These are phyloP conservation scores for Asobara japonica DNA, from an alignment of 1,140 invertebrate genomes.

Conservation along the genomic window DNA sequence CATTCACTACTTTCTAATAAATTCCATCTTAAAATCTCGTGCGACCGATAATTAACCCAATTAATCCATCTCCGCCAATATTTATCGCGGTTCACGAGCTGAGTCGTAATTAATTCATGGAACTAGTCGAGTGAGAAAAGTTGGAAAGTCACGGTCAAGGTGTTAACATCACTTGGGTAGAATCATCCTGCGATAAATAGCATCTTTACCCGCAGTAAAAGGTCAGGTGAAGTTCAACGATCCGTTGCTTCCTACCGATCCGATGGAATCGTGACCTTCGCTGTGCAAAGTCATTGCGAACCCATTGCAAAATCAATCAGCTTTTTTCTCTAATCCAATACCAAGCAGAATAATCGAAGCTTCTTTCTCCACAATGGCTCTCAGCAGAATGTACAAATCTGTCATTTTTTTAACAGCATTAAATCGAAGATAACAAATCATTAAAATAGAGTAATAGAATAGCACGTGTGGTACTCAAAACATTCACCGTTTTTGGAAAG, in stretches of 20 bases:
- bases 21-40: background rate
- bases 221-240: constrained; percentile 12
- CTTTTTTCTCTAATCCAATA: too few species aligned
- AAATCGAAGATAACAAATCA: too few species aligned
- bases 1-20: background rate
- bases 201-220: background rate
- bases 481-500: too few species aligned
- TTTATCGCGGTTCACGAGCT: background rate
- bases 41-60: background rate
- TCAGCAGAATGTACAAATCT: too few species aligned
- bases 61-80: too few species aligned
- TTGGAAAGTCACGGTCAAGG: constrained; percentile 22
- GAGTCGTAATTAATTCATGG: background rate
- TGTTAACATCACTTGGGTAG: background rate
- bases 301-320: too few species aligned
- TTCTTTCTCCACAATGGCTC: background rate
- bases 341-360: background rate
- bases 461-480: too few species aligned
- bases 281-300: background rate
- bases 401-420: too few species aligned
- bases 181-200: background rate
- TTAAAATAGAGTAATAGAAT: too few species aligned
- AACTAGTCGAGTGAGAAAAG: background rate
- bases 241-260: background rate
- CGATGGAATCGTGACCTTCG: background rate